Conservation (phyloP, 2,888 invertebrate genomes). For the Neoitamus cyanurus region DNA sequence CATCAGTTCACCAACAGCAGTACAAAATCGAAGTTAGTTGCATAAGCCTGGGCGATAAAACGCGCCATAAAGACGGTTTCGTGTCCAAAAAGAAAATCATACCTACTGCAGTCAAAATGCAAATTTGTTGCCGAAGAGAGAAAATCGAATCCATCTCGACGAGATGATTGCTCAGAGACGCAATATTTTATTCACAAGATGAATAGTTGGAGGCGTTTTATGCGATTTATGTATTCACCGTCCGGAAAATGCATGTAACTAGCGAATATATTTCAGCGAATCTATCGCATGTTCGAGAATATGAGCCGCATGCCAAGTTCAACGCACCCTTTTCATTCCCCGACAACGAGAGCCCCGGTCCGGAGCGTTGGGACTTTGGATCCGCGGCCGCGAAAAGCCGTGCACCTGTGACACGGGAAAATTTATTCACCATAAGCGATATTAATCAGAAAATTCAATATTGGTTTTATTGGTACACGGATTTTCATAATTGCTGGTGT, state of each 20-base stretch:
- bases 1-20: background rate
- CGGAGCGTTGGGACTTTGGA: background rate
- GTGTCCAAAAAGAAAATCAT: background rate
- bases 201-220: slow-evolving; percentile 45
- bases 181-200: slow-evolving; percentile 31
- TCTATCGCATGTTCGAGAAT: slow-evolving; percentile 2
- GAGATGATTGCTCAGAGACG: slow-evolving; percentile 30
- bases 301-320: slow-evolving; percentile 18
- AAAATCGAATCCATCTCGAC: slow-evolving; percentile 23
- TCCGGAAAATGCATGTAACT: slow-evolving; percentile 32
- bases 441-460: slow-evolving; percentile 28
- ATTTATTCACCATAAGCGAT: slow-evolving; percentile 27
- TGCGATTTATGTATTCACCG: slow-evolving; percentile 28
- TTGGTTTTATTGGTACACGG: slow-evolving; percentile 21
- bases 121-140: slow-evolving; percentile 21
- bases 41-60: background rate
- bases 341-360: background rate
- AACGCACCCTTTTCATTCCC: slow-evolving; percentile 9
- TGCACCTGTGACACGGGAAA: slow-evolving; percentile 35
- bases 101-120: slow-evolving; percentile 1
- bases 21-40: background rate
- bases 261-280: slow-evolving; percentile 11
- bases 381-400: background rate
- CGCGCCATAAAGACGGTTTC: background rate
- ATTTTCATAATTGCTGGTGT: slow-evolving; percentile 32